Percentiles rank a stretch among this genome's conserved stretches.
These are phyloP conservation scores for Ormia ochracea DNA, from an alignment of 2,888 invertebrate species.

Conservation along the genomic window DNA sequence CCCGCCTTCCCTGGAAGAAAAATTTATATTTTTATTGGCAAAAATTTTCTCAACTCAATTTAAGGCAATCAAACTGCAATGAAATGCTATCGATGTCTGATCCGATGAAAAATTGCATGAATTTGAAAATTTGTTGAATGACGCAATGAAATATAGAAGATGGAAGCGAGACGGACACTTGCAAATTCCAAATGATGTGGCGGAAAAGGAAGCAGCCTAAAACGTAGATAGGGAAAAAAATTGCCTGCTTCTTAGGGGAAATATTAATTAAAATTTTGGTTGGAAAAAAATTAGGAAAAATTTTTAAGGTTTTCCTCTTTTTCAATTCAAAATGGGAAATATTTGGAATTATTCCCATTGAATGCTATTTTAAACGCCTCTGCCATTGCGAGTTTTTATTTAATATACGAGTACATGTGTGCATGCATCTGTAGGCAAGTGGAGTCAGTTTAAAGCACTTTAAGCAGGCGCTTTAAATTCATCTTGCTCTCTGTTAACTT, in stretches of 20 bases:
- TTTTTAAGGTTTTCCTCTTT: background rate
- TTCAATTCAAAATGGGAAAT: background rate
- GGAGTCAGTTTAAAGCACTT: conserved; percentile 26
- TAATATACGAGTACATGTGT: no score
- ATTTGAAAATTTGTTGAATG: conserved; percentile 62
- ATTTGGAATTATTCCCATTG: background rate
- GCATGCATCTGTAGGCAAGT: background rate
- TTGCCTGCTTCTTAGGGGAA: background rate
- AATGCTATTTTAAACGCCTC: background rate
- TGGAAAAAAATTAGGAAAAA: background rate
- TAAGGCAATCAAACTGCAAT: conserved; percentile 59
- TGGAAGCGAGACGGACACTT: conserved; percentile 8
- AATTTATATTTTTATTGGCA: conserved; percentile 11
- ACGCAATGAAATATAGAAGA: conserved; percentile 55
- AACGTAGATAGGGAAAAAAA: background rate
- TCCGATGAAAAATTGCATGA: conserved; percentile 61
- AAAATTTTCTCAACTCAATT: conserved; percentile 57
- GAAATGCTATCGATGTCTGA: conserved; percentile 62
- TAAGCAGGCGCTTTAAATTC: conserved; percentile 51
- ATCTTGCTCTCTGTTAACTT: conserved; percentile 47
- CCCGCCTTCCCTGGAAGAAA: conserved; percentile 7
- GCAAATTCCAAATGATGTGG: background rate
- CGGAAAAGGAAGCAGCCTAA: background rate
- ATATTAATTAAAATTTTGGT: background rate
- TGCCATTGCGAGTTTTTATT: background rate